Percentiles rank a stretch among this genome's conserved stretches.
Evolutionary conservation across 35 echinoderm and acorn worm species (phyloP).

Genomic region (Lytechinus variegatus): DNA sequence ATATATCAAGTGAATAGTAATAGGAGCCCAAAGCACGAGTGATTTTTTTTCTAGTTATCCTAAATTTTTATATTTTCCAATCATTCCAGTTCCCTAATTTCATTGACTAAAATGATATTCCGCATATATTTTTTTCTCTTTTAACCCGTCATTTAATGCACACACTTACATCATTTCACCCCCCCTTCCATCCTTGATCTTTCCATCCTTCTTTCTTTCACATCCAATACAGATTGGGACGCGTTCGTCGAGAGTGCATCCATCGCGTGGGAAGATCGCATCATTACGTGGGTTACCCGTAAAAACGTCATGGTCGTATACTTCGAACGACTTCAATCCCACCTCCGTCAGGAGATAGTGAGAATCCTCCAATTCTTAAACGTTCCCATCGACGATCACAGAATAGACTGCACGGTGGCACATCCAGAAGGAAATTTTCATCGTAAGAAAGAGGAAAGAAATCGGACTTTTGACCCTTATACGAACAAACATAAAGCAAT

Average conservation of each 20-base stretch:
- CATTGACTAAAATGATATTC: no score
- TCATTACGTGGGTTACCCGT: background rate
- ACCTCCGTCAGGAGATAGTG: conserved; percentile 26
- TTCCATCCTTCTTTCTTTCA: background rate
- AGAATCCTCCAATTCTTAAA: conserved; percentile 44
- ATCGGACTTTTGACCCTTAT: conserved; percentile 43
- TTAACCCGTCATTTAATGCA: no score
- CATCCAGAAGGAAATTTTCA: conserved; percentile 62
- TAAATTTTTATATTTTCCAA: no score
- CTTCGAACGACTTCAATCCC: conserved; percentile 55
- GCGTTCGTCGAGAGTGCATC: conserved; percentile 49
- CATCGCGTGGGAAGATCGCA: conserved; percentile 28
- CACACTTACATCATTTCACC: no score
- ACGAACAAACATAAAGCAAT: conserved; percentile 12
- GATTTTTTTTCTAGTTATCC: no score
- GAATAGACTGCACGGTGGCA: conserved; percentile 44
- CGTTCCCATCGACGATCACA: conserved; percentile 1
- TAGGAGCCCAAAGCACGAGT: no score
- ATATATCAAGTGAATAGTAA: no score
- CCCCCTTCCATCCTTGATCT: background rate
- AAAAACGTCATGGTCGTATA: conserved; percentile 44
- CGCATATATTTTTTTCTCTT: no score
- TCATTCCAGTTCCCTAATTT: no score
- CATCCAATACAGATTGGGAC: conserved; percentile 46
- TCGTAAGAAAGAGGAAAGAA: conserved; percentile 42